Evolutionary conservation across 2,888 invertebrate genomes (phyloP), one percentile per base, ranked within the genome.

Genomic region (Agonum fuliginosum): DNA sequence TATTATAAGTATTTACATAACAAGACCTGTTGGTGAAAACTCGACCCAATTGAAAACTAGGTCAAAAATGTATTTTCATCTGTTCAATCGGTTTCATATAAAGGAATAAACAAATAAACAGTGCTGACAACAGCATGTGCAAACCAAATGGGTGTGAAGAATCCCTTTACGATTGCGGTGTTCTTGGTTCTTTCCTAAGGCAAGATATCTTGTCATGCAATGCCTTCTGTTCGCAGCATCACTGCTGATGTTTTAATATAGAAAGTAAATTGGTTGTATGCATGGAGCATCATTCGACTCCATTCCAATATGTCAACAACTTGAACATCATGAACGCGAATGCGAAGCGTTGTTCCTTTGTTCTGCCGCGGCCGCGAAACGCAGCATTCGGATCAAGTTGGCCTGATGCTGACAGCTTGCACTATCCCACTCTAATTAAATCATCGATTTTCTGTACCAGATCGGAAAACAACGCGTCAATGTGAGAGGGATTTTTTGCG

Each of bases 251-350:
- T 72, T 73, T 73, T 73, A 62, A 73, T 73, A 73, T 62, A 73
- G 67, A 22, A 30, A 75, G 65, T 75, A 67, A 75, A 75, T 75
- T 75, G 75, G 37, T 43, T 17, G 34, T 67, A 51, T 75, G 48
- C 48, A 48, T 67, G 65, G 46, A 65, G 62, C 46, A 75, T 46
- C 48, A 10, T 30, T 74, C 30, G 65, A 65, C 67, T 30, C 51
- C 75, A 75, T 65, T 74, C 46, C 67, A 75, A 75, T 75, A 67
- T 75, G 75, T 67, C 75, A 75, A 67, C 37, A 34, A 67, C 51
- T 48, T 48, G 75, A 67, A n/a, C n/a, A n/a, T n/a, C n/a, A n/a
- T n/a, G n/a, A n/a, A n/a, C n/a, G n/a, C n/a, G n/a, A 67, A 75
- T 67, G 67, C 67, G 67, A 51, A 62, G 10, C 30, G n/a, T n/a